Base-by-base conservation (phyloP, 2,888 invertebrate genomes). In the Synanthedon formicaeformis region DNA sequence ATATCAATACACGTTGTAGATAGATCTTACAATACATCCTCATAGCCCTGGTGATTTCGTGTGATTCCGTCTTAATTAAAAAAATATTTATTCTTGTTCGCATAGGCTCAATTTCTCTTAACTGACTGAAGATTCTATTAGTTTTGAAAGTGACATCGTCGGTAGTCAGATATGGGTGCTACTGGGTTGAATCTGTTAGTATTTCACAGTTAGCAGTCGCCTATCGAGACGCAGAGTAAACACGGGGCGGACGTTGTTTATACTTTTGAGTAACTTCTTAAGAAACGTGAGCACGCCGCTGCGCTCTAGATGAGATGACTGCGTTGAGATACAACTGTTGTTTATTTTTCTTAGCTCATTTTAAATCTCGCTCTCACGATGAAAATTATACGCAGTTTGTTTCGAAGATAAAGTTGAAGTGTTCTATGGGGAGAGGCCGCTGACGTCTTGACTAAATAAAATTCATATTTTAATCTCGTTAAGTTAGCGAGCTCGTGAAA, bases 291-390 rank as follows among this genome's bases (percentile, higher is more conserved):
- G 73, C 66, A 67, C 69, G 65, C 69, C 63, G 65, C 62, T 49
- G 49, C 66, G 74, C 75, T 75, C 69, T 68, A 81, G 72, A 82
- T 80, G 81, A 79, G 82, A 81, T 72, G 81, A 67, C 65, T 62
- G 73, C 80, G 81, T 81, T 77, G 78, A 81, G 70, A 78, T 73
- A 78, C 74, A 76, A 81, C 81, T 73, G 80, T 64, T 81, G 78
- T 82, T 78, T 83, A 78, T 81, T 77, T 82, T 77, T 69, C 76
- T 67, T 71, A 67, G 67, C 65, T 74, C 75, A 75, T 78, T 81
- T 75, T 71, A 67, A 79, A 77, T 74, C 69, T 69, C 66, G 62
- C 69, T 65, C 66, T 66, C 61, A 63, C 61, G 61, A 60, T 64
- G 70, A 69, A 79, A 79, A 79, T 78, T 79, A 76, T 72, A 75